A percentile compares a stretch with the other conserved stretches of the same genome.
phyloP scores from a whole-genome alignment of 2,888 invertebrate species.

The Rhyacophila evoluta region DNA sequence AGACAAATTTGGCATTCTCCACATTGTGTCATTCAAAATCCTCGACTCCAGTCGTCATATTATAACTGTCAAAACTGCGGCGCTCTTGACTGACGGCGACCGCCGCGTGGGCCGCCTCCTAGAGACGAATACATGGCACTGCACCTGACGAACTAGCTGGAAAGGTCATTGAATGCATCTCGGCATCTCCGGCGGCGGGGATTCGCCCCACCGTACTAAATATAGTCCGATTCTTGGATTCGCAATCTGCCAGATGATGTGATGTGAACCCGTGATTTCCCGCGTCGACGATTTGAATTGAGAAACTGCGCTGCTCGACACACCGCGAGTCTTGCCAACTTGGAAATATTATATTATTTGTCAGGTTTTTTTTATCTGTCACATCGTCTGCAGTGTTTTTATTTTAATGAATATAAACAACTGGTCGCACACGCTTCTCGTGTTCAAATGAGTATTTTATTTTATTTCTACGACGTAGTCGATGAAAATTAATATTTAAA shows the following conservation, averaged over 20 bases:
- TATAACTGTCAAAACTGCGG: neutral
- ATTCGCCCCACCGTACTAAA: neutral
- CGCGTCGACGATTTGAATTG: neutral
- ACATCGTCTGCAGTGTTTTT: too few relatives aligned
- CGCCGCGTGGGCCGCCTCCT: neutral
- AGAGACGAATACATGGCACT: neutral
- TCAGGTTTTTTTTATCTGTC: too few relatives aligned
- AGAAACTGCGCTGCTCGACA: too few relatives aligned
- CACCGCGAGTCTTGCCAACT: too few relatives aligned
- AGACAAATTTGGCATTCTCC: too few relatives aligned
- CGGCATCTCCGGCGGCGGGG: neutral
- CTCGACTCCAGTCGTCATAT: neutral
- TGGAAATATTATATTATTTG: too few relatives aligned
- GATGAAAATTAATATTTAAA: too few relatives aligned
- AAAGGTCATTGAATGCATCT: conserved; percentile 12
- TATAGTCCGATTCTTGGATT: neutral
- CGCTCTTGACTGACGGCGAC: neutral
- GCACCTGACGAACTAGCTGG: neutral
- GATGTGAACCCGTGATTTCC: neutral
- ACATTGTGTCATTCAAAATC: too few relatives aligned
- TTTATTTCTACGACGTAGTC: too few relatives aligned
- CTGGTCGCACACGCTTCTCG: too few relatives aligned
- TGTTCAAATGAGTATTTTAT: too few relatives aligned
- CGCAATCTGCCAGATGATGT: neutral
- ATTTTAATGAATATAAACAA: too few relatives aligned